phyloP scores from a whole-genome alignment of 2,888 invertebrate genomes.

The Pogonocherus hispidulus region DNA sequence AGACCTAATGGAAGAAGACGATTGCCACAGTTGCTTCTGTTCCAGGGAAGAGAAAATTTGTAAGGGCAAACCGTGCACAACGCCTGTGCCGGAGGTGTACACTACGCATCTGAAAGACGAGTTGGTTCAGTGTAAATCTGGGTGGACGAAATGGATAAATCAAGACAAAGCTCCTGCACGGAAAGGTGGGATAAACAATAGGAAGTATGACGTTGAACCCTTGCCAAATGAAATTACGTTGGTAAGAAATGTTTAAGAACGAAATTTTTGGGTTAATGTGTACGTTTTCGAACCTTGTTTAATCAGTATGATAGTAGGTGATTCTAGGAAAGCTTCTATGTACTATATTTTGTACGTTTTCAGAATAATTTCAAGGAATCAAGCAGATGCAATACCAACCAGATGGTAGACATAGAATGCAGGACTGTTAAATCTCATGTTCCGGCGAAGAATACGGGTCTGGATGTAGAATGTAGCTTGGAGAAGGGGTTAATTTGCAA shows the following conservation, averaged over 20 bases:
- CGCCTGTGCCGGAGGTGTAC: constrained; percentile 48
- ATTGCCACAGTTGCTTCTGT: constrained; percentile 86
- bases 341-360: no score
- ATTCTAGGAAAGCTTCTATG: no score
- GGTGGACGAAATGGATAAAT: constrained; percentile 88
- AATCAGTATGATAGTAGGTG: no score
- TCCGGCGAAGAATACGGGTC: constrained; percentile 77
- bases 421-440: constrained; percentile 77
- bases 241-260: constrained; percentile 64
- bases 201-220: constrained; percentile 72
- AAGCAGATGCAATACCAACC: constrained; percentile 69
- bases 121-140: constrained; percentile 73
- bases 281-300: no score
- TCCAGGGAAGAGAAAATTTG: constrained; percentile 79
- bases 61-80: constrained; percentile 78
- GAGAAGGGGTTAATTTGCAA: constrained; percentile 81
- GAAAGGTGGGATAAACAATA: constrained; percentile 58
- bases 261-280: not conserved
- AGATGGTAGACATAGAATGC: constrained; percentile 83
- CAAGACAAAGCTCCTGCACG: constrained; percentile 66
- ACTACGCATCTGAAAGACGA: constrained; percentile 55
- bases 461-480: constrained; percentile 83
- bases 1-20: constrained; percentile 81
- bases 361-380: constrained; percentile 69
- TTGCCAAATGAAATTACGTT: constrained; percentile 72